A percentile compares a stretch with the other conserved stretches of the same genome.
Conservation (phyloP, 2,113 vertebrate genomes). For the Platysternon megacephalum region DNA sequence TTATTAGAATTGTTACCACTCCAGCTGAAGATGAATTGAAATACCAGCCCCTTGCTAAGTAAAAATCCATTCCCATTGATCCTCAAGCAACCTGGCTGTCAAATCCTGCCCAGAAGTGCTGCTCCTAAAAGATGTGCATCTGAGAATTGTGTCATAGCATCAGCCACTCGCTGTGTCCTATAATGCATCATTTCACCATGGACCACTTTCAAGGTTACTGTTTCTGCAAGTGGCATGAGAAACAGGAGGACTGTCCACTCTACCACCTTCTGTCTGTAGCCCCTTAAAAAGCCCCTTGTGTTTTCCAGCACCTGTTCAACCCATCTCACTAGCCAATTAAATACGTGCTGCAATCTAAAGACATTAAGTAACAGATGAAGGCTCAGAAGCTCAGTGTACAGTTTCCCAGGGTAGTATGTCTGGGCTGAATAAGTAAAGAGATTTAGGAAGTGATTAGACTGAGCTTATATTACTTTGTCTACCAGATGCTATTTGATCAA, state of each 20-base stretch:
- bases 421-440: background rate
- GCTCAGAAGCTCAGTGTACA: background rate
- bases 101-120: background rate
- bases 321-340: background rate
- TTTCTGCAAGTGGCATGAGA: background rate
- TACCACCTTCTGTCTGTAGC: accelerated
- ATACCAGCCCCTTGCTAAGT: background rate
- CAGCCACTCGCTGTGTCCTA: background rate
- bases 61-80: background rate
- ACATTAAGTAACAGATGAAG: background rate
- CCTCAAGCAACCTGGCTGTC: background rate
- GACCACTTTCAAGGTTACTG: background rate
- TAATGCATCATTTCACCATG: background rate
- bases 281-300: accelerated
- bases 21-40: background rate
- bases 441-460: background rate
- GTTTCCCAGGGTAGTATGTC: accelerated
- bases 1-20: background rate
- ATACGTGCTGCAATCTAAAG: background rate
- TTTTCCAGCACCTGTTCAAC: background rate
- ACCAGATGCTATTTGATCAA: constrained; percentile 13
- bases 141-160: background rate
- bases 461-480: background rate
- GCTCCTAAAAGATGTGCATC: background rate
- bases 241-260: background rate